Conservation (phyloP, 2,113 vertebrate species). For the Natator depressus region DNA sequence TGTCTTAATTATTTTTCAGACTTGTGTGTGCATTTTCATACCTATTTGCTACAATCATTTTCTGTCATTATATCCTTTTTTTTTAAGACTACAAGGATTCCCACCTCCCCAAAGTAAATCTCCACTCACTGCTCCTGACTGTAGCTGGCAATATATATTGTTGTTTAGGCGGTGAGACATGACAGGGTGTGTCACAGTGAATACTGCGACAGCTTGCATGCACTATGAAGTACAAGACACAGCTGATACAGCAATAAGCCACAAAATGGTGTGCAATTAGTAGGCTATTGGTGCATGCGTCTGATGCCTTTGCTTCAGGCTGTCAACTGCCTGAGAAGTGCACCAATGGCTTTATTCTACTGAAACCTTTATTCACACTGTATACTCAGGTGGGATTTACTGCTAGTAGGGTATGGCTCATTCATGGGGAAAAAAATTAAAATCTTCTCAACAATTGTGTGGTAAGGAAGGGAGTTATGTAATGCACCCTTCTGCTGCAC, state of each 20-base stretch:
- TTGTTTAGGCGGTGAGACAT: not conserved
- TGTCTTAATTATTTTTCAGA: not conserved
- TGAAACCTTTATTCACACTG: not conserved
- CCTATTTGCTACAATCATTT: not conserved
- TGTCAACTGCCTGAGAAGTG: not conserved
- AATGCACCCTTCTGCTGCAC: not conserved
- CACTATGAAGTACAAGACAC: not conserved
- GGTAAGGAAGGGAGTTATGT: not conserved
- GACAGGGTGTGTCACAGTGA: not conserved
- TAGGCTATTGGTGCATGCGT: not conserved
- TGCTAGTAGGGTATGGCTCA: not conserved
- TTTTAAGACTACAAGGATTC: not conserved
- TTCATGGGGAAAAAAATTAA: not conserved
- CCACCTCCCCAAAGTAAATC: fast-evolving
- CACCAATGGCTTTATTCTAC: not conserved
- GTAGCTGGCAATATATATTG: fast-evolving
- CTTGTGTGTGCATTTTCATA: fast-evolving
- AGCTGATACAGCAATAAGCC: not conserved
- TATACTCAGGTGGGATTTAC: not conserved
- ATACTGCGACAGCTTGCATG: not conserved
- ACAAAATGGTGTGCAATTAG: not conserved
- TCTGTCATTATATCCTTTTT: not conserved
- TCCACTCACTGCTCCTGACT: not conserved
- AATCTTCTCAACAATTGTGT: not conserved
- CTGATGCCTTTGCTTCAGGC: not conserved